Conservation (phyloP, 1,140 invertebrate species). For the Psilanteris sp. region DNA sequence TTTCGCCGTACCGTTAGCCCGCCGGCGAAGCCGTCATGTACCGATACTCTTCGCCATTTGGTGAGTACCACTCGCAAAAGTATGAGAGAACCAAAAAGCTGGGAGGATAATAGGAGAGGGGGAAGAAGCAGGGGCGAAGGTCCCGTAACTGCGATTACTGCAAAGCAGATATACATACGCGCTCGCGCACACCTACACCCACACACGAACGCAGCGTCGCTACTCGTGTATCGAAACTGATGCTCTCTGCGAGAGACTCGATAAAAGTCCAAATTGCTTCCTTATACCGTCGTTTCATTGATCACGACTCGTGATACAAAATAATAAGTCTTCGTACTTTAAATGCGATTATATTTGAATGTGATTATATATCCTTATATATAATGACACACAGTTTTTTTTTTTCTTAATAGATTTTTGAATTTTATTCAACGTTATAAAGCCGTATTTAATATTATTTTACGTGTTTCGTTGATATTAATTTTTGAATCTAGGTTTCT, state of each 20-base stretch:
- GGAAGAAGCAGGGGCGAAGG: slow-evolving; percentile 2
- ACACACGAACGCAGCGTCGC: too few relatives aligned
- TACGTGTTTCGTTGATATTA: too few relatives aligned
- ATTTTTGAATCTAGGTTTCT: too few relatives aligned
- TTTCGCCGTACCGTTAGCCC: slow-evolving; percentile 61
- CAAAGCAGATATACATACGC: slow-evolving; percentile 22
- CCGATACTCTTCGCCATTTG: slow-evolving; percentile 50
- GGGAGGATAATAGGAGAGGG: slow-evolving; percentile 8
- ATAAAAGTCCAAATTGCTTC: slow-evolving; percentile 63
- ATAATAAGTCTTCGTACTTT: too few relatives aligned
- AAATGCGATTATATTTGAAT: too few relatives aligned
- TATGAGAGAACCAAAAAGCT: slow-evolving; percentile 49
- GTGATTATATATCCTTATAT: too few relatives aligned
- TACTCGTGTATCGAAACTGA: slow-evolving; percentile 22
- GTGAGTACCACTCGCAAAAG: slow-evolving; percentile 24
- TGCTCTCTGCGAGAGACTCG: slow-evolving; percentile 32
- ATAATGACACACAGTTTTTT: too few relatives aligned
- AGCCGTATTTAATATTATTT: too few relatives aligned
- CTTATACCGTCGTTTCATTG: slow-evolving; percentile 27
- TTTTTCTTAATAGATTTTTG: too few relatives aligned
- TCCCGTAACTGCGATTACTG: slow-evolving; percentile 27
- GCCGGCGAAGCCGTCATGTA: slow-evolving; percentile 50
- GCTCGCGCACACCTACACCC: not conserved
- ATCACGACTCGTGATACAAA: slow-evolving; percentile 21
- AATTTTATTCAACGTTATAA: too few relatives aligned